A percentile compares a stretch with the other conserved stretches of the same genome.
These are phyloP conservation scores for Malurus elegans DNA, from an alignment of 2,113 vertebrate genomes.

Conservation along the genomic window DNA sequence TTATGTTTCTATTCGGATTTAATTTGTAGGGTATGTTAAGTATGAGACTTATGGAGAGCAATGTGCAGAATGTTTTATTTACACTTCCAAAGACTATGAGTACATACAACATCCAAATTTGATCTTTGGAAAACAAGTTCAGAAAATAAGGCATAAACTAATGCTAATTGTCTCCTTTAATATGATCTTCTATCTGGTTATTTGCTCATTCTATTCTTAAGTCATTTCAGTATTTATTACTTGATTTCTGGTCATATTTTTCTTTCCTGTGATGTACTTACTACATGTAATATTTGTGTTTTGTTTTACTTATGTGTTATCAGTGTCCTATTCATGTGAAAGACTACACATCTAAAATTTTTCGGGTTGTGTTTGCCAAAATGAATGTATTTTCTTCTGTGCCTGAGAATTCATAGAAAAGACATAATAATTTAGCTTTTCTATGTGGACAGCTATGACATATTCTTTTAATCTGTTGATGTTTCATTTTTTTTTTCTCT, in stretches of 20 bases:
- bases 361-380: neutral
- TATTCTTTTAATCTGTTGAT: neutral
- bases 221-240: conserved; percentile 35
- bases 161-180: conserved; percentile 58
- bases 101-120: conserved; percentile 71
- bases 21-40: conserved; percentile 69
- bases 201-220: conserved; percentile 49
- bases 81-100: conserved; percentile 55
- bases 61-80: conserved; percentile 70
- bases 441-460: fast-evolving
- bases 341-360: neutral
- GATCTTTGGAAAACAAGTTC: conserved; percentile 63
- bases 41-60: conserved; percentile 58
- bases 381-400: neutral
- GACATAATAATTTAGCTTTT: neutral
- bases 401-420: neutral
- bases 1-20: conserved; percentile 74
- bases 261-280: neutral
- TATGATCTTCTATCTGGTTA: conserved; percentile 46
- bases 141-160: conserved; percentile 60
- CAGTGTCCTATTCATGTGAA: neutral
- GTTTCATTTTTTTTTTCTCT: fast-evolving
- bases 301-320: neutral
- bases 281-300: neutral
- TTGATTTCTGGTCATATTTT: conserved; percentile 21